These are phyloP conservation scores for Siniperca obscura DNA, from an alignment of 2,797 vertebrate species.

Conservation along the genomic window DNA sequence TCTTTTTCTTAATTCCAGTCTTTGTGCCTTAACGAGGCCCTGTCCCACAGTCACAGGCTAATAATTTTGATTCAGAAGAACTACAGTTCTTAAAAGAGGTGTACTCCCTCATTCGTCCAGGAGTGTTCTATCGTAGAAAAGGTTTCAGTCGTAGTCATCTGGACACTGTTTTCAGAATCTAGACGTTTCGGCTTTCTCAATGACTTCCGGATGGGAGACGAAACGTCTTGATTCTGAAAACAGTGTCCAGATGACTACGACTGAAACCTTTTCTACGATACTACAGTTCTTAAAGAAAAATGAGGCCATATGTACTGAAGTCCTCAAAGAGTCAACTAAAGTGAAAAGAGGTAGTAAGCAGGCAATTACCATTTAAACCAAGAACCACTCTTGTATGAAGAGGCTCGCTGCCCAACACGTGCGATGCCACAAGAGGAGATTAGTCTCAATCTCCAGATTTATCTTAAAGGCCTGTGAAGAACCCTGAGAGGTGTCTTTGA, in stretches of 20 bases:
- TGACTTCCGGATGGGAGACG: too few species aligned
- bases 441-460: constrained; percentile 41
- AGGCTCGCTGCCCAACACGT: background rate
- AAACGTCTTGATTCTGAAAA: too few species aligned
- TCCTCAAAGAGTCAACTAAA: constrained; percentile 24
- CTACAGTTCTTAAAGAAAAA: constrained; percentile 11
- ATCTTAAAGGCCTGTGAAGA: constrained; percentile 37
- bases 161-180: too few species aligned
- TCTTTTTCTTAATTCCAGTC: constrained; percentile 37
- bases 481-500: constrained; percentile 18
- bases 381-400: constrained; percentile 4
- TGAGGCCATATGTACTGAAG: constrained; percentile 12
- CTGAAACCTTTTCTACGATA: background rate
- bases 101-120: too few species aligned
- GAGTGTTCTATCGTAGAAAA: too few species aligned
- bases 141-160: too few species aligned
- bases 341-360: background rate
- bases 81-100: background rate
- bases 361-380: constrained; percentile 33
- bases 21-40: constrained; percentile 18
- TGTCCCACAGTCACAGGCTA: constrained; percentile 1
- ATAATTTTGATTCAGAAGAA: constrained; percentile 28
- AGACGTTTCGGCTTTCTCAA: too few species aligned
- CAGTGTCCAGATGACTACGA: too few species aligned
- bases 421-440: constrained; percentile 34